Evolutionary conservation across 2,797 vertebrate species (phyloP), one percentile per base, ranked within the genome.

Genomic region (Capromys pilorides): DNA sequence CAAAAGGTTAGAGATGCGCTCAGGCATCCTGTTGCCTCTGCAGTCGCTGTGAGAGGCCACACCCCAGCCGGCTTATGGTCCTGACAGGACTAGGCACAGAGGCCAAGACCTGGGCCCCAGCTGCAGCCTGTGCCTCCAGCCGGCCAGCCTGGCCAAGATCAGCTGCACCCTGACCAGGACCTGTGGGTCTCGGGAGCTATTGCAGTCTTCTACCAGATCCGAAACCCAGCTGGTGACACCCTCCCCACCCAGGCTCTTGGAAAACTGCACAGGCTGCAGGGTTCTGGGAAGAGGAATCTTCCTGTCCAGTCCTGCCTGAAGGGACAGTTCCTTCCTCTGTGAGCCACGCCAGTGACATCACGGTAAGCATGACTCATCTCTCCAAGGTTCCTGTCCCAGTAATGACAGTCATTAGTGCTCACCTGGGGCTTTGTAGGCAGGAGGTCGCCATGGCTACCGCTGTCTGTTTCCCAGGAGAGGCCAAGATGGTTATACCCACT

Each of bases 351-450:
- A 2, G 26, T 69, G 92, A 92, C 22, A 59, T 88, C 82, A 82
- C 28, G 28, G 21, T 57, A 28, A 12, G 84, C 2, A n/a, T 95
- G 96, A 97, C 92, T 96, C 94, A 83, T 49, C 62, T 86, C 26
- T 95, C 67, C 87, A 64, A 88, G 79, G 18, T 4, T 41, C 31
- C 33, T 22, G 36, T 11, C n/a, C 62, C 85, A 54, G 49, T 83
- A 95, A 93, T 86, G 4, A 88, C 10, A 33, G 41, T 90, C 41
- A 94, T 93, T 95, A 94, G 85, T 1, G 12, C 45, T 86, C 94
- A 90, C 85, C 91, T 94, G 59, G 88, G 73, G 36, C 26, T 95
- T 93, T 92, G 85, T 18, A 57, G 78, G 90, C 92, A 61, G 73
- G 61, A 94, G 83, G 61, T 28, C 78, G 69, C 81, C 36, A 36